These are phyloP conservation scores for Brachyhypopomus gauderio DNA, from an alignment of 2,113 vertebrate genomes.

Conservation along the genomic window DNA sequence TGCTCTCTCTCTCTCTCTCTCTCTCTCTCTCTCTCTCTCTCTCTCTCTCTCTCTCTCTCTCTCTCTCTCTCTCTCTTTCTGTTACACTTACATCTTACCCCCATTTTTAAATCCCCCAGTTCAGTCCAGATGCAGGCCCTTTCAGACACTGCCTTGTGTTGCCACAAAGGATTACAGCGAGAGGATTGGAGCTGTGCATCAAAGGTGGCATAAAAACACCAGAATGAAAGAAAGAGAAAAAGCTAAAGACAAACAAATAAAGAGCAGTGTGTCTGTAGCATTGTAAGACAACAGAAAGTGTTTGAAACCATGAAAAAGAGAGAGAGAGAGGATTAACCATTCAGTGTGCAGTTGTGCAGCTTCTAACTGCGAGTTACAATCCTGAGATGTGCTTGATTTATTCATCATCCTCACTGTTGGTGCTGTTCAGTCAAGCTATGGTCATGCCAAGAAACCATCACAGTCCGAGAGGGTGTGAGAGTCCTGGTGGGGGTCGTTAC, in stretches of 20 bases:
- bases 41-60: background rate
- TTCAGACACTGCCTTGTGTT: slow-evolving; percentile 72
- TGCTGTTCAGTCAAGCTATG: slow-evolving; percentile 42
- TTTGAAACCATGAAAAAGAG: slow-evolving; percentile 58
- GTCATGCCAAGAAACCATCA: slow-evolving; percentile 51
- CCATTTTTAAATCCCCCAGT: slow-evolving; percentile 69
- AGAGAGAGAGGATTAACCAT: slow-evolving; percentile 41
- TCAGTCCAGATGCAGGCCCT: slow-evolving; percentile 75
- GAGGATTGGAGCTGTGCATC: slow-evolving; percentile 68
- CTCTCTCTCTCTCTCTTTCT: slow-evolving; percentile 33
- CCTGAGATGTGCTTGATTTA: slow-evolving; percentile 39
- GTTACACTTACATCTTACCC: slow-evolving; percentile 66
- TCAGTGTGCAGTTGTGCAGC: slow-evolving; percentile 15
- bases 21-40: background rate
- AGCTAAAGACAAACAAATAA: slow-evolving; percentile 67
- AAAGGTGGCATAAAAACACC: slow-evolving; percentile 65
- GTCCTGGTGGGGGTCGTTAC: slow-evolving; percentile 33
- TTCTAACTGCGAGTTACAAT: background rate
- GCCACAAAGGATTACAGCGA: slow-evolving; percentile 72
- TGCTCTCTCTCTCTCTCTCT: slow-evolving; percentile 16
- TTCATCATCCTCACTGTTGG: slow-evolving; percentile 47
- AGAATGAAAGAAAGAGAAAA: slow-evolving; percentile 59
- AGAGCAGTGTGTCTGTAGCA: slow-evolving; percentile 57
- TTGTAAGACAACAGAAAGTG: slow-evolving; percentile 61
- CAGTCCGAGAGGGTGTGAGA: slow-evolving; percentile 19